Evolutionary conservation across 1,140 invertebrate species (phyloP).

Genomic region (Holcopasites calliopsidis): DNA sequence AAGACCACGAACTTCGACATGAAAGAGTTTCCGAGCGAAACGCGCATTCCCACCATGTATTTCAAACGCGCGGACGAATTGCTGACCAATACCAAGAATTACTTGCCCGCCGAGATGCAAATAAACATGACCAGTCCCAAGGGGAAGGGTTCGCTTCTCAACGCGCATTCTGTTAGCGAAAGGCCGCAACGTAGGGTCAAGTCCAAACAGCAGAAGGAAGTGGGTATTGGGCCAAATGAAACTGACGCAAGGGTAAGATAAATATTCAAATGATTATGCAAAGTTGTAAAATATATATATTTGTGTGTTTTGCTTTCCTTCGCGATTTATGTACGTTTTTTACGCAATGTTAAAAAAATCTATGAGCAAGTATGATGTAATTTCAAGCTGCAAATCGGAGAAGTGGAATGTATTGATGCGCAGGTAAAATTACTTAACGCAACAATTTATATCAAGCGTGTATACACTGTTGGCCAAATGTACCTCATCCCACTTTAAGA

Average conservation of each 20-base stretch:
- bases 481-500: too few relatives aligned
- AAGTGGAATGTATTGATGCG: conserved; percentile 83
- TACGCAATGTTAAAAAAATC: conserved; percentile 30
- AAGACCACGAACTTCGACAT: conserved; percentile 93
- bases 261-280: conserved; percentile 15
- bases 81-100: conserved; percentile 85
- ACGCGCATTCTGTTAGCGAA: conserved; percentile 75
- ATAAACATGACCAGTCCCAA: conserved; percentile 80
- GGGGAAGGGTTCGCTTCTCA: conserved; percentile 76
- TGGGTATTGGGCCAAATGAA: conserved; percentile 82
- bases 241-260: conserved; percentile 82
- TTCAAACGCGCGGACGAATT: conserved; percentile 87
- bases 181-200: conserved; percentile 75
- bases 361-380: conserved; percentile 58
- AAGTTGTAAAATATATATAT: too few relatives aligned
- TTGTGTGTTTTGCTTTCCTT: too few relatives aligned
- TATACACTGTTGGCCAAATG: conserved; percentile 14
- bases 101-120: conserved; percentile 85
- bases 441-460: neutral
- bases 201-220: conserved; percentile 79
- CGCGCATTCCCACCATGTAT: conserved; percentile 92
- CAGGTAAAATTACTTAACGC: conserved; percentile 79
- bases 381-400: conserved; percentile 83
- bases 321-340: too few relatives aligned
- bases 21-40: conserved; percentile 92